Conservation (phyloP, 1,140 invertebrate species). For the Drosophila triauraria region DNA sequence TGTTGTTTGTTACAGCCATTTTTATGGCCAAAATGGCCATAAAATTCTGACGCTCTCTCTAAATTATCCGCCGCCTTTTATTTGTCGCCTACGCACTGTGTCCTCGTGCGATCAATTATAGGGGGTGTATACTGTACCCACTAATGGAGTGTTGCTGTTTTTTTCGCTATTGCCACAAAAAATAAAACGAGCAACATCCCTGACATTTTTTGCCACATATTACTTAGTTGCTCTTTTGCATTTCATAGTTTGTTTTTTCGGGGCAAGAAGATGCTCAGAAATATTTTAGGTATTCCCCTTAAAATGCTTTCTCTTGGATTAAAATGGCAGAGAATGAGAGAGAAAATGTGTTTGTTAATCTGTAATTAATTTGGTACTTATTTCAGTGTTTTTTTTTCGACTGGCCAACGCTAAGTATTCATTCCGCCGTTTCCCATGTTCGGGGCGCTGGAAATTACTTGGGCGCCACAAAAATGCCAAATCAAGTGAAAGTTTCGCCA, state of each 20-base stretch:
- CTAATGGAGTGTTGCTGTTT: constrained; percentile 72
- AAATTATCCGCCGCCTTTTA: constrained; percentile 17
- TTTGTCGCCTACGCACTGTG: constrained; percentile 52
- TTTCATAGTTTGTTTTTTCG: background rate
- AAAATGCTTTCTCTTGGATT: background rate
- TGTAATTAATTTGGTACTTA: constrained; percentile 12
- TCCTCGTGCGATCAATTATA: constrained; percentile 57
- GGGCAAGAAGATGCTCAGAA: background rate
- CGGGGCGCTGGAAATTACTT: constrained; percentile 45
- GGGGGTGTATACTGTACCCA: constrained; percentile 56
- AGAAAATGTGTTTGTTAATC: constrained; percentile 4
- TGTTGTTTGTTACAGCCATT: constrained; percentile 76
- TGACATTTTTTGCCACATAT: constrained; percentile 4
- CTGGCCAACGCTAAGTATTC: constrained; percentile 8
- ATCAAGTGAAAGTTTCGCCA: constrained; percentile 74
- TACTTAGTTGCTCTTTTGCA: constrained; percentile 22
- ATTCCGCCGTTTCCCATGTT: constrained; percentile 42
- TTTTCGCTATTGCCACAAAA: constrained; percentile 12
- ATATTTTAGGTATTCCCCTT: background rate
- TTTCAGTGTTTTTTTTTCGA: background rate
- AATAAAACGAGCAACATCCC: background rate
- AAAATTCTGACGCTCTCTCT: constrained; percentile 55
- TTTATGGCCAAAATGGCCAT: constrained; percentile 76
- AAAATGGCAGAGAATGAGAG: too few species aligned
- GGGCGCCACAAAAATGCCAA: constrained; percentile 59